These are phyloP conservation scores for Heliconius cydno DNA, from an alignment of 2,888 invertebrate genomes.

Conservation along the genomic window DNA sequence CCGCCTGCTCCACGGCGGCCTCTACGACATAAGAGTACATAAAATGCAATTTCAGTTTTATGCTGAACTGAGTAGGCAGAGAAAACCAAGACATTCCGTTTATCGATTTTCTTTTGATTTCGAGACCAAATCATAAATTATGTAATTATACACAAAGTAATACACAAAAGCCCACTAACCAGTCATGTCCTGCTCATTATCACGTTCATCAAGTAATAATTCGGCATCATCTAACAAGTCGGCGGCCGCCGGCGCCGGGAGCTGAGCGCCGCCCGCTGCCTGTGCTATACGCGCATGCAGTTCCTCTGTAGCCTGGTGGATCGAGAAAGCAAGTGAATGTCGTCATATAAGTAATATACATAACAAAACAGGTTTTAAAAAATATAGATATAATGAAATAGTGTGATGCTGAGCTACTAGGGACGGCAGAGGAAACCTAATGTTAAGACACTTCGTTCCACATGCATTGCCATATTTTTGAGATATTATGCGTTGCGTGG, in stretches of 20 bases:
- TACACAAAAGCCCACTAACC: conserved; percentile 72
- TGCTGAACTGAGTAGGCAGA: background rate
- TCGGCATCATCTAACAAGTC: conserved; percentile 98
- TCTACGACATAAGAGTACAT: no score
- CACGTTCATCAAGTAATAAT: conserved; percentile 93
- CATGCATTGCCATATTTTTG: no score
- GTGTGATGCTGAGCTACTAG: no score
- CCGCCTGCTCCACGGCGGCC: no score
- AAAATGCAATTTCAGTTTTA: no score
- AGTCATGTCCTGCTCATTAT: conserved; percentile 93
- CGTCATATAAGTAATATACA: no score
- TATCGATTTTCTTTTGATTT: background rate
- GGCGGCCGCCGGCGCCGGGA: conserved; percentile 88
- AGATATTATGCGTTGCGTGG: no score
- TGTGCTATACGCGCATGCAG: conserved; percentile 94
- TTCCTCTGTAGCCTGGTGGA: conserved; percentile 93
- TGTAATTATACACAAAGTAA: background rate
- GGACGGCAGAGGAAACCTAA: no score
- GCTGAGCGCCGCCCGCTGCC: conserved; percentile 83
- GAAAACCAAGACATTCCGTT: background rate
- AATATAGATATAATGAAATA: no score
- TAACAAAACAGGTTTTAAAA: no score
- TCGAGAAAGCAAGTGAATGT: background rate
- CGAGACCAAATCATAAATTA: no score
- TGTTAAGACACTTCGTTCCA: no score